Percentiles rank a stretch among this genome's conserved stretches.
These are phyloP conservation scores for Drosophila rhopaloa DNA, from an alignment of 1,140 invertebrate genomes.

Conservation along the genomic window DNA sequence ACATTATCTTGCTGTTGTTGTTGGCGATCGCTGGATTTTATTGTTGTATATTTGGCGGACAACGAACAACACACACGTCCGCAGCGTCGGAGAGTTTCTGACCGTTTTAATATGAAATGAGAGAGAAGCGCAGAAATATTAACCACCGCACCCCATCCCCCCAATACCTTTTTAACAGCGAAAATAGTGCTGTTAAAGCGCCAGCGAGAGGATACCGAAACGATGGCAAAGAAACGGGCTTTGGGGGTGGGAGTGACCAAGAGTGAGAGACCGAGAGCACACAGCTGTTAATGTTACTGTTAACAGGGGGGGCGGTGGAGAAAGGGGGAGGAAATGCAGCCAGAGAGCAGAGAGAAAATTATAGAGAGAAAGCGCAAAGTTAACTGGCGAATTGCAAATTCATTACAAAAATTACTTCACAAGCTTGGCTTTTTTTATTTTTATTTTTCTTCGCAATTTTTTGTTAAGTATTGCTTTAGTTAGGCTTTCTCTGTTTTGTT, in stretches of 20 bases:
- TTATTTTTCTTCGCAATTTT: background rate
- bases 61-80: slow-evolving; percentile 31
- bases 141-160: background rate
- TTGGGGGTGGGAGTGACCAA: background rate
- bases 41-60: slow-evolving; percentile 6
- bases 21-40: slow-evolving; percentile 1
- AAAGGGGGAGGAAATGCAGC: slow-evolving; percentile 7
- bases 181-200: slow-evolving; percentile 21
- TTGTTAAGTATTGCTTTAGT: background rate
- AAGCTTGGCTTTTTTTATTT: background rate
- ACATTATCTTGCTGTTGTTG: slow-evolving; percentile 11
- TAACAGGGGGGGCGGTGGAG: background rate
- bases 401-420: slow-evolving; percentile 8
- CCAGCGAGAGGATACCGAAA: slow-evolving; percentile 3
- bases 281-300: slow-evolving; percentile 29
- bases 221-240: slow-evolving; percentile 2
- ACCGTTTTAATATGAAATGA: slow-evolving; percentile 2
- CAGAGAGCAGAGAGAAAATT: background rate
- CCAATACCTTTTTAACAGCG: slow-evolving; percentile 5
- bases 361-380: slow-evolving; percentile 10
- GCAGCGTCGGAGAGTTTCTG: slow-evolving; percentile 31
- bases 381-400: slow-evolving; percentile 25
- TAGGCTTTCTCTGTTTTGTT: too few species aligned
- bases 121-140: background rate
- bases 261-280: background rate